These are phyloP conservation scores for Orgyia antiqua DNA, from an alignment of 2,888 invertebrate species.

Conservation along the genomic window DNA sequence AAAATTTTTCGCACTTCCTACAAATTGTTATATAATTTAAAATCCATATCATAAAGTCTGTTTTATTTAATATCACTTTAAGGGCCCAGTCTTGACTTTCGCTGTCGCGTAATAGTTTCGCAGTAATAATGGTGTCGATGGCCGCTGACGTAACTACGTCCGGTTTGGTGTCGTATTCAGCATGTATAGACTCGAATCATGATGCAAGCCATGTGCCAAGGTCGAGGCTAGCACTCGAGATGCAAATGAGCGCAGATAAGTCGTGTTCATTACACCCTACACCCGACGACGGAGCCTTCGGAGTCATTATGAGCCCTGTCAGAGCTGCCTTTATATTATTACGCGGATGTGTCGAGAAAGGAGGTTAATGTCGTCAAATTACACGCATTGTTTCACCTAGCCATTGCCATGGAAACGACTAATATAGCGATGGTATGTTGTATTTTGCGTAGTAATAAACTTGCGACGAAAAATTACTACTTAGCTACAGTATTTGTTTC, in stretches of 20 bases:
- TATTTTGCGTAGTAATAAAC: slow-evolving; percentile 20
- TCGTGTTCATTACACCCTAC: slow-evolving; percentile 65
- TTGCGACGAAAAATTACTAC: slow-evolving; percentile 10
- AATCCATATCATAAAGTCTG: too few species aligned
- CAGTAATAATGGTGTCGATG: slow-evolving; percentile 11
- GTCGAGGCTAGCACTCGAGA: slow-evolving; percentile 60
- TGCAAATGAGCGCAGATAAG: slow-evolving; percentile 72
- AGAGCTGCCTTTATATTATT: slow-evolving; percentile 64
- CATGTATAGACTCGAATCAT: slow-evolving; percentile 38
- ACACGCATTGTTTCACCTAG: slow-evolving; percentile 66
- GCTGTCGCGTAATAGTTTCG: slow-evolving; percentile 29
- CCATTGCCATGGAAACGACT: slow-evolving; percentile 51
- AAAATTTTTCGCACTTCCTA: too few species aligned
- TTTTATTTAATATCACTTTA: too few species aligned
- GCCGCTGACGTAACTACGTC: slow-evolving; percentile 39
- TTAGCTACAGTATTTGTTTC: slow-evolving; percentile 6
- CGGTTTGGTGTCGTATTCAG: slow-evolving; percentile 33
- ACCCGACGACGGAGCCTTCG: slow-evolving; percentile 49
- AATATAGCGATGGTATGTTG: slow-evolving; percentile 28
- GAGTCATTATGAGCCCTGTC: slow-evolving; percentile 56
- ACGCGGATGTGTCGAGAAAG: slow-evolving; percentile 62
- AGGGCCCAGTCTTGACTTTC: slow-evolving; percentile 31
- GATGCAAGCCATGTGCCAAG: slow-evolving; percentile 63
- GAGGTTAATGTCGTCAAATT: slow-evolving; percentile 67
- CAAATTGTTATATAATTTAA: too few species aligned